Base-by-base conservation (phyloP, 2,113 vertebrate species). In the Lycocorax pyrrhopterus region DNA sequence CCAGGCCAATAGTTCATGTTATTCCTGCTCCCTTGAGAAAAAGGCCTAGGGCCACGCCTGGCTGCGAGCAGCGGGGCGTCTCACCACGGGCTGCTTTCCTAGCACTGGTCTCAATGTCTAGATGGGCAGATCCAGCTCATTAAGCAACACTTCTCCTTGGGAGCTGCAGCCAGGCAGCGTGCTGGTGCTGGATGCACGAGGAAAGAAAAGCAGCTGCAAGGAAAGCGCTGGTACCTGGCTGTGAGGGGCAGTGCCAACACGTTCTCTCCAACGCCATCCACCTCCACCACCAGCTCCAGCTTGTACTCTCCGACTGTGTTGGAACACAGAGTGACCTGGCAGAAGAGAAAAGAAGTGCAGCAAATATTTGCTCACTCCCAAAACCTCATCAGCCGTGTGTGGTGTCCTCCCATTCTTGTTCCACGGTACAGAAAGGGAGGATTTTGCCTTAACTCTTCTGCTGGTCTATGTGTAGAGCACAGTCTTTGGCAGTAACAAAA, bases 291-390 rank as follows among this genome's bases (percentile, higher is more conserved):
- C 89, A 99, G 93, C 0, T 97, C 98, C 76, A 98, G 44, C 58
- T 97, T 89, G 13, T 99, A 99, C 3, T 44, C 94, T 92, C 90
- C 95, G 43, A 98, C 95, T 0, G 98, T 98, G 98, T 99, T 99
- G 91, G 99, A 98, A 78, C 99, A 99, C 67, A 99, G 58, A 4
- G 98, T 99, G 94, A 99, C 98, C 99, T 99, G 96, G 51, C 0
- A 26, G 63, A 72, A 89, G 81, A 80, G 90, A 71, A 87, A 33
- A 76, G 90, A 72, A 87, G n/a, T 72, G 25, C 46, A 55, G 26
- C 62, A 80, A 37, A 32, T 2, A 74, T 10, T 86, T 41, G 6
- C 79, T 35, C 27, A 3, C 16, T 66, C 51, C 60, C n/a, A 19
- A 19, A 80, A 84, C 27, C 14, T 52, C 43, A 17, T 16, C 4